Evolutionary conservation across 2,888 invertebrate genomes (phyloP).

Genomic region (Ochropacha duplaris): DNA sequence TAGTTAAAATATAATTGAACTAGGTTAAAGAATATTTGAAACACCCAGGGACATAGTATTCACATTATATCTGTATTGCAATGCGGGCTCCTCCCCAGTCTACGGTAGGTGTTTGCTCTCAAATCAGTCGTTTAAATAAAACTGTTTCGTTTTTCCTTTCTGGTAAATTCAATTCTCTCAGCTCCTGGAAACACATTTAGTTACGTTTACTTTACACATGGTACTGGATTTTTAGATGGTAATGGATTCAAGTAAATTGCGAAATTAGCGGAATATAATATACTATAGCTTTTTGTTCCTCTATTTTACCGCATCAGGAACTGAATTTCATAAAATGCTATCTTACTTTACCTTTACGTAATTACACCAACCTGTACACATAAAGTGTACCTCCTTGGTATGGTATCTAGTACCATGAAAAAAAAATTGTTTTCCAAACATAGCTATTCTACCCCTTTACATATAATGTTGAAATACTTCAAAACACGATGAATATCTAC

Average conservation of each 20-base stretch:
- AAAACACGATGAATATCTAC: too few relatives aligned
- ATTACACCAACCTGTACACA: too few relatives aligned
- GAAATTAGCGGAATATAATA: neutral
- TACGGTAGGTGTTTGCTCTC: slow-evolving; percentile 69
- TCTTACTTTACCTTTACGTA: too few relatives aligned
- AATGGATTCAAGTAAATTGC: slow-evolving; percentile 23
- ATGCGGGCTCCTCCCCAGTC: slow-evolving; percentile 55
- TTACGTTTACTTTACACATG: slow-evolving; percentile 57
- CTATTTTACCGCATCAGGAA: too few relatives aligned
- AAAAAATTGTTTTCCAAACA: too few relatives aligned
- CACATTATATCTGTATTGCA: slow-evolving; percentile 41
- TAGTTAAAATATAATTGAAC: neutral
- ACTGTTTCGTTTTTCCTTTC: slow-evolving; percentile 63
- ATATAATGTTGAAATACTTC: too few relatives aligned
- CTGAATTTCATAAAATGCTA: too few relatives aligned
- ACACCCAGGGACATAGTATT: slow-evolving; percentile 12
- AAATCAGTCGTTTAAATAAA: slow-evolving; percentile 78
- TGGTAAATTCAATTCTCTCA: slow-evolving; percentile 63
- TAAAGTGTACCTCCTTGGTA: too few relatives aligned
- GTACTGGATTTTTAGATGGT: slow-evolving; percentile 33
- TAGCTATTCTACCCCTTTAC: too few relatives aligned
- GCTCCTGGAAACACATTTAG: slow-evolving; percentile 59
- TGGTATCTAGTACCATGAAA: too few relatives aligned
- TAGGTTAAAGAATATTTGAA: slow-evolving; percentile 11
- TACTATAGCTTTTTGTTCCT: too few relatives aligned